Conservation (phyloP, 2,113 vertebrate species). For the Actenoides lindsayi region DNA sequence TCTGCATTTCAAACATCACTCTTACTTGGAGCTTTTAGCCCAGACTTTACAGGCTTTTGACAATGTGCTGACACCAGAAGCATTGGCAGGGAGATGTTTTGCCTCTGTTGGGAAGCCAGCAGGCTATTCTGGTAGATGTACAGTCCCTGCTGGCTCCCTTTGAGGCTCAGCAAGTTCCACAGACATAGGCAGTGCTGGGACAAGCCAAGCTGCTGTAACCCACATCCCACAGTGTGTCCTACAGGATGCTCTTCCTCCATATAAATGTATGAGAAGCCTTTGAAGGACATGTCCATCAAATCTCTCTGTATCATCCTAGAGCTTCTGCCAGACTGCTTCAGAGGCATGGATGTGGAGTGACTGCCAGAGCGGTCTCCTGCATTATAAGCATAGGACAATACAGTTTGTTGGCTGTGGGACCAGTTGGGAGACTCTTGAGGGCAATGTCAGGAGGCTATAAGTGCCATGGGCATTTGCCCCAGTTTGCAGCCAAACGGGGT, state of each 20-base stretch:
- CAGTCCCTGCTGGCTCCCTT: background rate
- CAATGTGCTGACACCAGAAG: background rate
- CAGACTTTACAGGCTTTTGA: background rate
- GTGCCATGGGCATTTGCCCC: background rate
- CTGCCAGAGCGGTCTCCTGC: background rate
- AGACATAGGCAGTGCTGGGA: background rate
- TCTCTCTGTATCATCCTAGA: background rate
- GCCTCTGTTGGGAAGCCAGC: background rate
- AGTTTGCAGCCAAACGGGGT: background rate
- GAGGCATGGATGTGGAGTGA: background rate
- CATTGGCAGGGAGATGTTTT: background rate
- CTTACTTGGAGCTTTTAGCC: background rate
- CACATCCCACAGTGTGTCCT: background rate
- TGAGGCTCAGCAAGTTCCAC: background rate
- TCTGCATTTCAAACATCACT: background rate
- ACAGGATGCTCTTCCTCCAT: background rate
- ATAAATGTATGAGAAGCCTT: background rate
- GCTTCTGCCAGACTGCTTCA: background rate
- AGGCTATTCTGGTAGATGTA: background rate
- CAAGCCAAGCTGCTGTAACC: background rate
- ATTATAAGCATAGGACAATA: background rate
- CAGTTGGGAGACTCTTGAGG: background rate
- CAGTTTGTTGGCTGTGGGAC: background rate
- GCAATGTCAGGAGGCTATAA: background rate
- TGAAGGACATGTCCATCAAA: background rate